These are phyloP conservation scores for Micromesistius poutassou DNA, from an alignment of 2,797 vertebrate species.

Conservation along the genomic window DNA sequence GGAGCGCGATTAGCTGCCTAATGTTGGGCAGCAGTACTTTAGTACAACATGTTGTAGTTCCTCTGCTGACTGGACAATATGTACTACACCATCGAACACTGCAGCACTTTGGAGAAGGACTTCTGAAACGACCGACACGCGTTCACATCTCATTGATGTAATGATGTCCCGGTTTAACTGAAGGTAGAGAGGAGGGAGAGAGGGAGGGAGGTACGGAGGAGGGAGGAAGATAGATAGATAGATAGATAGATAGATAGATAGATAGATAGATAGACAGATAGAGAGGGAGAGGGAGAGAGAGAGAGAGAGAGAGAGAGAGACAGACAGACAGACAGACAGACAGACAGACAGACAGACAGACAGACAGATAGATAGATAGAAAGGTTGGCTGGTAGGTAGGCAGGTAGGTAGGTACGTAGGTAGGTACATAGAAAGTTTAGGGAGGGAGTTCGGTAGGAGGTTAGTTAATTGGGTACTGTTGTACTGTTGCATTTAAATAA, in stretches of 20 bases:
- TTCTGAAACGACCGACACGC: not conserved
- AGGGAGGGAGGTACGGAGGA: not conserved
- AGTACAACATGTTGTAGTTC: slow-evolving; percentile 46
- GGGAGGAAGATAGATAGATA: not conserved
- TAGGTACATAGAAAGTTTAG: no score
- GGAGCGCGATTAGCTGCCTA: slow-evolving; percentile 74
- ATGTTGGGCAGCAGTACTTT: slow-evolving; percentile 67
- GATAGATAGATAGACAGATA: not conserved
- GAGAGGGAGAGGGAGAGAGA: no score
- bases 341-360: not conserved
- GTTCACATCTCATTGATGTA: not conserved
- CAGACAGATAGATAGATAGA: no score
- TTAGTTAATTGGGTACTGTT: no score
- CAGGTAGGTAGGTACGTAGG: no score
- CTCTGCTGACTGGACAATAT: slow-evolving; percentile 67
- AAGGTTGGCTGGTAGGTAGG: no score
- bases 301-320: not conserved
- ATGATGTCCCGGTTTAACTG: not conserved
- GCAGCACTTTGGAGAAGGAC: slow-evolving; percentile 22
- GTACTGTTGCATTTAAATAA: no score
- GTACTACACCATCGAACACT: slow-evolving; percentile 28
- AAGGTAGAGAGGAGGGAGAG: not conserved
- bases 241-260: not conserved
- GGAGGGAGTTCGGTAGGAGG: no score
- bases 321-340: not conserved